A percentile compares a stretch with the other conserved stretches of the same genome.
phyloP scores from a whole-genome alignment of 2,888 invertebrate genomes.

The Xestia rhomboidea region DNA sequence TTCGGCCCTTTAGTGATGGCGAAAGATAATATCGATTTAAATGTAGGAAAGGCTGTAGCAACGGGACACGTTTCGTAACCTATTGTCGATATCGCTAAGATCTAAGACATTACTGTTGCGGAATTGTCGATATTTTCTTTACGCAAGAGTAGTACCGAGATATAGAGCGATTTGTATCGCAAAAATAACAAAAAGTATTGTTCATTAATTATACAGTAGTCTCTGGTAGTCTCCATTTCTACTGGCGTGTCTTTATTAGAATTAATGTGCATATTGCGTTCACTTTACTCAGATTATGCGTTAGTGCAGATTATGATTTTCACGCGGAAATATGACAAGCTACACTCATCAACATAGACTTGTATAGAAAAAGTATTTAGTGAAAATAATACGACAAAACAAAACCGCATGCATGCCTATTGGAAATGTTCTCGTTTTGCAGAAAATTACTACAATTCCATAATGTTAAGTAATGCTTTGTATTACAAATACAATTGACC shows the following conservation, averaged over 20 bases:
- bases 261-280: slow-evolving; percentile 45
- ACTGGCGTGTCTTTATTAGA: slow-evolving; percentile 25
- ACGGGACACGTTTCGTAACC: slow-evolving; percentile 74
- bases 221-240: slow-evolving; percentile 6
- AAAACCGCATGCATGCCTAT: no score
- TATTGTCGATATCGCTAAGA: slow-evolving; percentile 65
- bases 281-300: slow-evolving; percentile 20
- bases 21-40: slow-evolving; percentile 66
- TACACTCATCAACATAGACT: neutral
- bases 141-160: slow-evolving; percentile 60
- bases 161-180: slow-evolving; percentile 39
- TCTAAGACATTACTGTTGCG: slow-evolving; percentile 63
- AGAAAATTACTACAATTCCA: neutral
- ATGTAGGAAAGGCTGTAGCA: slow-evolving; percentile 73
- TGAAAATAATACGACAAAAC: slow-evolving; percentile 4
- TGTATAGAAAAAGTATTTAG: neutral
- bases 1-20: slow-evolving; percentile 55
- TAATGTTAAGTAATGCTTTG: slow-evolving; percentile 7
- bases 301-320: slow-evolving; percentile 26
- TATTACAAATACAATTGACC: slow-evolving; percentile 1
- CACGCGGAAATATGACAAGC: slow-evolving; percentile 44
- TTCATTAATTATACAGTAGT: slow-evolving; percentile 33
- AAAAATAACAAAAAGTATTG: slow-evolving; percentile 25
- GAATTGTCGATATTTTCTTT: slow-evolving; percentile 66
- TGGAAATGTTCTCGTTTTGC: neutral